Evolutionary conservation across 2,113 vertebrate genomes (phyloP).

Genomic region (Peromyscus californicus): DNA sequence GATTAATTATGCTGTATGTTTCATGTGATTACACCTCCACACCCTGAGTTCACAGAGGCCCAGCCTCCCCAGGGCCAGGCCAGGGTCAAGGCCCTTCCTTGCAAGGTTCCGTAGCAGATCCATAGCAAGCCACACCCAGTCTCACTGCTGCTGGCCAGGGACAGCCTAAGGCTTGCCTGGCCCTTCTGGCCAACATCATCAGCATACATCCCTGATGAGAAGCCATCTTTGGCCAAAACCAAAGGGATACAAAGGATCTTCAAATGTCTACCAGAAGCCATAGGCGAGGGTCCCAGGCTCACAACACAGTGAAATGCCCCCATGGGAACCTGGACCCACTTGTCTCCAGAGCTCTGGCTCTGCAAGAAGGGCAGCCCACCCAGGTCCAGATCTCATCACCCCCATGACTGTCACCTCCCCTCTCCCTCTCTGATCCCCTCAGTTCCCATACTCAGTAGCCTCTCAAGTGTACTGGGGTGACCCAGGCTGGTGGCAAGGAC

Average conservation of each 20-base stretch:
- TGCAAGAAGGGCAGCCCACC: background rate
- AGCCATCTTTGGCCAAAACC: background rate
- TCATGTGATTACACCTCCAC: constrained; percentile 33
- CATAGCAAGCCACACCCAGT: background rate
- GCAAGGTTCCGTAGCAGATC: background rate
- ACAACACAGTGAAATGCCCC: background rate
- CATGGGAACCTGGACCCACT: no score
- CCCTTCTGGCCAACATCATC: background rate
- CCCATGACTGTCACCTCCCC: no score
- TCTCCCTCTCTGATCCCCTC: background rate
- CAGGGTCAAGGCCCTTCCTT: background rate
- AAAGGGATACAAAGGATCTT: background rate
- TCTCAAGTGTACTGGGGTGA: background rate
- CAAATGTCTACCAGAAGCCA: background rate
- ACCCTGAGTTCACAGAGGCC: constrained; percentile 11
- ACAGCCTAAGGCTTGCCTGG: background rate
- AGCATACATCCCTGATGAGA: background rate
- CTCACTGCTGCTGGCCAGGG: background rate
- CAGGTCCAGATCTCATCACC: background rate
- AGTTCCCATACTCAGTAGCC: background rate
- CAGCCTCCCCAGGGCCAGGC: background rate
- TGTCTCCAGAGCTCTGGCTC: background rate
- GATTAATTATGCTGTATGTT: constrained; percentile 62
- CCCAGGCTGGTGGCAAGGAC: background rate
- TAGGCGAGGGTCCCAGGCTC: background rate